Base-by-base conservation (phyloP, 2,797 vertebrate genomes). In the Esox lucius region DNA sequence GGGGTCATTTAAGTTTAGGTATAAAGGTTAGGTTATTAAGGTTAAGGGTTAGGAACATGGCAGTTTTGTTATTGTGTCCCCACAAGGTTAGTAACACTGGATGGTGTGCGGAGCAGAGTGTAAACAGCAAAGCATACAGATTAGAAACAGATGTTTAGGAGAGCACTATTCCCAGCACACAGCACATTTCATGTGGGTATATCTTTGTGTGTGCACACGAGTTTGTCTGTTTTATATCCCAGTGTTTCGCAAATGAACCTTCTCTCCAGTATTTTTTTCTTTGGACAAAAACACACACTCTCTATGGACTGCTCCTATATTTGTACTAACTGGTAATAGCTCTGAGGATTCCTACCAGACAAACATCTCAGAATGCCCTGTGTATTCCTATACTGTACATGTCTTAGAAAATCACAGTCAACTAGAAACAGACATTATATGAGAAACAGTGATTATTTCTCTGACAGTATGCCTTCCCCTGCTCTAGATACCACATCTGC, bases 121-220 rank as follows among this genome's bases (percentile, higher is more conserved):
- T 89, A 92, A 91, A 90, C 88, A 90, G 85, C 78, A 81, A 70
- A 78, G 76, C 70, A 68, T 70, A 39, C 35, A 82, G 86, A 93
- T 90, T 82, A 81, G 77, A 91, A 92, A 81, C 92, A 94, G 87
- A 93, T 93, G 92, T 91, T 86, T 84, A 81, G 80, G 77, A 85
- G 83, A 83, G 76, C 61, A 75, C 73, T 81, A 79, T 84, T 87
- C 82, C 82, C 73, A 82, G 86, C 88, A 90, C 87, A 76, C 35
- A 39, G 35, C 35, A 39, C 80, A 85, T 80, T 86, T 82, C 80
- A 81, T 88, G 88, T 88, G 80, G 72, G 71, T 85, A 79, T 65
- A 72, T 33, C 51, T 76, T 39, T 78, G 78, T 76, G 77, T 61
- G 56, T 24, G 56, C n/a, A n/a, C n/a, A 22, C 22, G 59, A 11